Percentiles rank a stretch among this genome's conserved stretches.
phyloP scores from a whole-genome alignment of 2,888 invertebrate species.

The Clepsis dumicolana region DNA sequence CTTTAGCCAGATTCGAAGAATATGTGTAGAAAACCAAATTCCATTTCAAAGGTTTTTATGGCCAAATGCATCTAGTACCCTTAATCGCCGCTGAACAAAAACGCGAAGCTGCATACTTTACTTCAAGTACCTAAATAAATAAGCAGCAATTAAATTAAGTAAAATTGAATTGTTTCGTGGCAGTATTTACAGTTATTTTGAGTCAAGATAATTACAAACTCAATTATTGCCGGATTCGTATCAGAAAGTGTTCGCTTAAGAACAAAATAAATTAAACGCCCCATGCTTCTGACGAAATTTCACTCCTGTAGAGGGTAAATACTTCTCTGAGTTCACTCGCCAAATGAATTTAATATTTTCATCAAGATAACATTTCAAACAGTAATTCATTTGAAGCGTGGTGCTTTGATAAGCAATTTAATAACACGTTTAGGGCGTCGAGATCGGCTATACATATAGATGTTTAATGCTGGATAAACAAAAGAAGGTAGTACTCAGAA shows the following conservation, averaged over 20 bases:
- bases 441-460: not conserved
- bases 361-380: conserved; percentile 22
- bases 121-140: conserved; percentile 2
- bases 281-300: conserved; percentile 43
- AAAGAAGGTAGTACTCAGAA: not conserved
- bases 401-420: conserved; percentile 14
- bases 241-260: conserved; percentile 38
- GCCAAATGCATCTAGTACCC: not conserved
- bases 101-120: not conserved
- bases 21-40: no score
- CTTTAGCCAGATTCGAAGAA: no score
- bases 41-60: not conserved
- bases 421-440: conserved; percentile 13
- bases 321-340: conserved; percentile 48
- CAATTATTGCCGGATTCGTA: conserved; percentile 33
- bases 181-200: conserved; percentile 19
- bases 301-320: conserved; percentile 44
- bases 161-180: conserved; percentile 5
- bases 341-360: conserved; percentile 43
- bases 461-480: not conserved
- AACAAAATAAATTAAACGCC: conserved; percentile 48
- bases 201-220: conserved; percentile 34
- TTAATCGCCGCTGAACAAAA: not conserved
- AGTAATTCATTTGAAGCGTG: conserved; percentile 17
- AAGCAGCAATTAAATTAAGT: conserved; percentile 10